These are phyloP conservation scores for Meteorus sp. DNA, from an alignment of 1,140 invertebrate genomes.

Conservation along the genomic window DNA sequence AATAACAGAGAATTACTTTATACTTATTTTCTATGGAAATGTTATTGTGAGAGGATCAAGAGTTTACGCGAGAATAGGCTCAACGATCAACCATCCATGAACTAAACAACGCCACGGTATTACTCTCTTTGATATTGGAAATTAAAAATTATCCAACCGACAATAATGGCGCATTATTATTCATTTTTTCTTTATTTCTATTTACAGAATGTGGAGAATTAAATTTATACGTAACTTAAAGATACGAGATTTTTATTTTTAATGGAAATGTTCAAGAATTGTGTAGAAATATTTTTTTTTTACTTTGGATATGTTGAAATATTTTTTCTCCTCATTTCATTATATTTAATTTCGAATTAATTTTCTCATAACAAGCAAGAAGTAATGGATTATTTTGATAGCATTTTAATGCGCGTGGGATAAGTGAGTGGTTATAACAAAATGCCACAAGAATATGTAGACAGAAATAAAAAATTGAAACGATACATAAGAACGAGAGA, in stretches of 20 bases:
- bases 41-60: conserved; percentile 9
- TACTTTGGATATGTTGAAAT: background rate
- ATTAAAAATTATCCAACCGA: background rate
- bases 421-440: background rate
- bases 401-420: background rate
- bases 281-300: too few species aligned
- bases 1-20: background rate
- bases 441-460: background rate
- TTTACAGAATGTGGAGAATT: background rate
- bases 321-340: too few species aligned
- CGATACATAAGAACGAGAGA: background rate
- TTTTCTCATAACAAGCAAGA: background rate
- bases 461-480: background rate
- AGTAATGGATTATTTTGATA: background rate
- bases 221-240: too few species aligned
- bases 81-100: conserved; percentile 1
- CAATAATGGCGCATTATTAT: background rate
- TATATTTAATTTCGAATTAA: too few species aligned
- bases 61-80: conserved; percentile 5
- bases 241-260: too few species aligned
- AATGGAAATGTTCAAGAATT: too few species aligned
- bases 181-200: background rate
- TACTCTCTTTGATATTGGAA: background rate
- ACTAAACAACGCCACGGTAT: background rate
- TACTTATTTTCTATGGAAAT: background rate